Base-by-base conservation (phyloP, 1,140 invertebrate genomes). In the Bombus pascuorum region DNA sequence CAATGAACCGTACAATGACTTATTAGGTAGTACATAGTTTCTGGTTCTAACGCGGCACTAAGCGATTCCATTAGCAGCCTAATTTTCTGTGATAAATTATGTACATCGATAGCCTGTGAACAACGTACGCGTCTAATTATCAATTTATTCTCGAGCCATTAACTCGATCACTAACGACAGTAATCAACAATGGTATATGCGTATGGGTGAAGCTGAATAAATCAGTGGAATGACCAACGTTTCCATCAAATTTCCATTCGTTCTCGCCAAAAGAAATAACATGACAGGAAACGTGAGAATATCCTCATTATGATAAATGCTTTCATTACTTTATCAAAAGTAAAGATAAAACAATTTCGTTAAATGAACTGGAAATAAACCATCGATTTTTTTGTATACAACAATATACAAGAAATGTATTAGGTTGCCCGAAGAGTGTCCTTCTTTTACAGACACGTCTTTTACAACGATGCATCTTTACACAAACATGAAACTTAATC, bases 131-230 rank as follows among this genome's bases (percentile, higher is more conserved):
- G 74, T 71, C 53, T 86, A 83, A 83, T 86, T 83, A 86, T 71
- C 85, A 86, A 86, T 86, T 86, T 86, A 83, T 74, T 76, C 72
- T 44, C 71, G 62, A 76, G 80, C 81, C 85, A 86, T 86, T 86
- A 86, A 75, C 80, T 76, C 79, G 53, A 74, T 86, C 73, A 65
- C 42, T 83, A 83, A 71, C 71, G 80, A 71, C 28, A 62, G 73
- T 76, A 70, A 86, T 86, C 72, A 42, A 70, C 65, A 77, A 32
- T 57, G 80, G 70, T 62, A 59, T 77, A 74, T 28, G 13, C 34
- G 13, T 22, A 34, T 13, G 25, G n/a, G 28, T 62, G 28, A n/a
- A 25, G 18, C 42, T 37, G 32, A 68, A 70, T 28, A 25, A 80
- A 70, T 70, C 57, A 77, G 0, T 12, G n/a, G 47, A 59, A 70